These are phyloP conservation scores for Drosophila siamana DNA, from an alignment of 2,888 invertebrate species.

Conservation along the genomic window DNA sequence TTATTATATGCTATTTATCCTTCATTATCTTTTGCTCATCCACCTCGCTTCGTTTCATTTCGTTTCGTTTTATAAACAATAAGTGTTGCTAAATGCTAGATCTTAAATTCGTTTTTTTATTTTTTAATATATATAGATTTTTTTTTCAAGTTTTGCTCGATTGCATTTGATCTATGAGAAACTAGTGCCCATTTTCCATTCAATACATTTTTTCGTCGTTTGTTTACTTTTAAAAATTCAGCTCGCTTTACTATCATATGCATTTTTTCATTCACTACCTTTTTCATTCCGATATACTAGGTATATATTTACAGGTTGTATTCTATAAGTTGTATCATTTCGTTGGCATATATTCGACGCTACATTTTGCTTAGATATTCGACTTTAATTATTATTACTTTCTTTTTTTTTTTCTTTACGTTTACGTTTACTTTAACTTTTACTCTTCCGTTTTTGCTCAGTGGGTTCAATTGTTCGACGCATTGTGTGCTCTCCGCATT, in stretches of 20 bases:
- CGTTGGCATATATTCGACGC: slow-evolving; percentile 64
- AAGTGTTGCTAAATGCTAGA: slow-evolving; percentile 77
- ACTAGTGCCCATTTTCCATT: slow-evolving; percentile 46
- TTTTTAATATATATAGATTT: slow-evolving; percentile 28
- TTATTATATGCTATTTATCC: slow-evolving; percentile 59
- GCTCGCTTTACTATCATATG: slow-evolving; percentile 68
- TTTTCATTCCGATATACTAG: slow-evolving; percentile 51
- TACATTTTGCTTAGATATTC: slow-evolving; percentile 62
- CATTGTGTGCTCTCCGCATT: slow-evolving; percentile 51
- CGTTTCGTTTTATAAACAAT: slow-evolving; percentile 76
- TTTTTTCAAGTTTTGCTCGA: slow-evolving; percentile 39
- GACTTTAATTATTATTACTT: slow-evolving; percentile 33
- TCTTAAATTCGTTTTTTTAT: slow-evolving; percentile 79
- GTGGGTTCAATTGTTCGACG: slow-evolving; percentile 79
- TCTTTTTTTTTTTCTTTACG: too few relatives aligned
- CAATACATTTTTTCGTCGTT: background rate
- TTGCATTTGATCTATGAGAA: slow-evolving; percentile 61
- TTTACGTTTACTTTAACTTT: slow-evolving; percentile 31
- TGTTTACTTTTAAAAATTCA: slow-evolving; percentile 66
- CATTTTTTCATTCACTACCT: slow-evolving; percentile 55
- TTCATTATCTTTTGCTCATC: slow-evolving; percentile 13
- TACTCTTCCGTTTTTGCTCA: slow-evolving; percentile 69
- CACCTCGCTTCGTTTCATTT: slow-evolving; percentile 18
- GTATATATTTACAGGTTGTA: slow-evolving; percentile 69
- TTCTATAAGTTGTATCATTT: slow-evolving; percentile 51